Conservation (phyloP, 1,140 invertebrate genomes). For the Brevipalpus yothersi region DNA sequence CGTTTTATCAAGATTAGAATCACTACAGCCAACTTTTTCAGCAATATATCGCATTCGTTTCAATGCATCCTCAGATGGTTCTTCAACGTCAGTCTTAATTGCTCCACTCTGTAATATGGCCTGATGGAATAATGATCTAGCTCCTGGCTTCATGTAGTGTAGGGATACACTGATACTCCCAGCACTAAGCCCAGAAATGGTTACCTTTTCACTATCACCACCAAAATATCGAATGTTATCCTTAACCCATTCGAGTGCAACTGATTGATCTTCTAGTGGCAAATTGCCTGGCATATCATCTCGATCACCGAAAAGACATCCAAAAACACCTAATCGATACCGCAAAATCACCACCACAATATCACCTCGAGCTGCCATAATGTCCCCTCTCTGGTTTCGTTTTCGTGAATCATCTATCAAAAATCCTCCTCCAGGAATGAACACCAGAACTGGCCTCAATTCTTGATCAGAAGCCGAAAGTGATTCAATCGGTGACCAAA, state of each 20-base stretch:
- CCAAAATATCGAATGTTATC: not conserved
- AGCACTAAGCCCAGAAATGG: conserved; percentile 30
- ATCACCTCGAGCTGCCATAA: not conserved
- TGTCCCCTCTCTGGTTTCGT: not conserved
- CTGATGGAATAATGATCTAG: conserved; percentile 10
- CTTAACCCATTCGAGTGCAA: not conserved
- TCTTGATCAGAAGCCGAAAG: conserved; percentile 17
- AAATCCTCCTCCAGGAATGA: conserved; percentile 6
- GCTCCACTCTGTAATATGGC: conserved; percentile 16
- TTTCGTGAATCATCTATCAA: not conserved
- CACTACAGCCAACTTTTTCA: not conserved
- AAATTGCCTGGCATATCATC: conserved; percentile 1
- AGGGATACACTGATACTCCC: conserved; percentile 26
- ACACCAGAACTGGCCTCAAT: conserved; percentile 2
- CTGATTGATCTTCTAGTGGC: not conserved
- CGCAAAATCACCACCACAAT: not conserved
- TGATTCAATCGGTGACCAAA: conserved; percentile 33
- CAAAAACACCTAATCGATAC: not conserved
- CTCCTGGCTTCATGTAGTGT: conserved; percentile 19
- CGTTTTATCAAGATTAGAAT: not conserved
- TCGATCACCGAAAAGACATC: not conserved
- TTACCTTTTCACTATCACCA: conserved; percentile 19
- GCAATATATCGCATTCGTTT: not conserved
- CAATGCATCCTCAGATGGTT: not conserved
- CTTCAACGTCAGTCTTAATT: not conserved